Conservation (phyloP, 2,113 vertebrate species). For the Electrona antarctica region DNA sequence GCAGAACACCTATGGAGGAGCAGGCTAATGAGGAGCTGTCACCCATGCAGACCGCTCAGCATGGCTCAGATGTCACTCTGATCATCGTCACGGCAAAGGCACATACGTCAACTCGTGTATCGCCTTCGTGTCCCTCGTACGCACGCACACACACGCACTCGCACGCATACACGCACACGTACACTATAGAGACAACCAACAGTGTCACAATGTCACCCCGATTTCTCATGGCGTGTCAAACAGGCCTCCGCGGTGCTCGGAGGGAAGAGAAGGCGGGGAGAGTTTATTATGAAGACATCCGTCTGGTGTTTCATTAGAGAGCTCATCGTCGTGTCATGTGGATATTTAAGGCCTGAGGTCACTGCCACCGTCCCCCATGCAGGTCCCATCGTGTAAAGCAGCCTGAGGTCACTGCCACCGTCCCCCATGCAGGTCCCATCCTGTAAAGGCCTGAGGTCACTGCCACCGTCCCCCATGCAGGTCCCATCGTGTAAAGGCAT, state of each 20-base stretch:
- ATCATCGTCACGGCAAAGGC: conserved; percentile 42
- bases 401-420: too few relatives aligned
- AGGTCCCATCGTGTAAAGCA: too few relatives aligned
- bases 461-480: too few relatives aligned
- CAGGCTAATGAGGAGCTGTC: conserved; percentile 51
- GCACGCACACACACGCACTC: not conserved
- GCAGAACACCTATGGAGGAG: too few relatives aligned
- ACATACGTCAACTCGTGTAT: not conserved
- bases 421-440: too few relatives aligned
- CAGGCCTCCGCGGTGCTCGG: conserved; percentile 3
- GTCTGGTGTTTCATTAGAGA: conserved; percentile 45
- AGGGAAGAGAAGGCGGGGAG: not conserved
- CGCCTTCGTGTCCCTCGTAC: not conserved
- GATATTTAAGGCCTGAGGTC: conserved; percentile 34
- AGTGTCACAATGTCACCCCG: conserved; percentile 68
- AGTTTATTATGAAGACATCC: conserved; percentile 67
- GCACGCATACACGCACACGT: not conserved
- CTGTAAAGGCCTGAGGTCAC: too few relatives aligned
- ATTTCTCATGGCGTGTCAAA: conserved; percentile 40
- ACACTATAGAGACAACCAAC: conserved; percentile 19
- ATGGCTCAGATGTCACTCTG: conserved; percentile 54
- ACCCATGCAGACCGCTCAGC: conserved; percentile 42
- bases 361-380: too few relatives aligned
- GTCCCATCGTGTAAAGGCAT: too few relatives aligned
- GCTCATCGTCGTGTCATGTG: conserved; percentile 40